Evolutionary conservation across 2,797 vertebrate genomes (phyloP), one percentile per base, ranked within the genome.

Genomic region (Onychomys leucogaster): DNA sequence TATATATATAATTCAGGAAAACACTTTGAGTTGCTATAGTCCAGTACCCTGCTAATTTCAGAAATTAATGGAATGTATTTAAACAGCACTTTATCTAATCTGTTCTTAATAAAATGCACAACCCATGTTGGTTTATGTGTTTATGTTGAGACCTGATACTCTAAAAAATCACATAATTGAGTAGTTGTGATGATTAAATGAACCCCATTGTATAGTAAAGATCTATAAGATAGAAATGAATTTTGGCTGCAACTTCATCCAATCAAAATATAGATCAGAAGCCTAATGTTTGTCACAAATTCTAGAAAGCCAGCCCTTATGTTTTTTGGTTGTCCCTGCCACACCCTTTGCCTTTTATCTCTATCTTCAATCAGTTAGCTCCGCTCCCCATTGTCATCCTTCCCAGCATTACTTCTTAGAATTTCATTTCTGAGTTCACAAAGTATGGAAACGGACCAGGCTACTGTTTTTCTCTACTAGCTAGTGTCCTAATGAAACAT

Each of bases 1-100:
- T 7, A n/a, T n/a, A 90, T 95, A 90, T 61, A 76, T 71, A 87
- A 34, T 80, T 46, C 52, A 71, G 14, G 41, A 76, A 84, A 96
- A 92, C 57, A 86, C 73, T 41, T n/a, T 23, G 59, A 89, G 9
- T 49, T 59, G 59, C 61, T 34, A 67, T 67, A 85, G 67, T 37
- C 17, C 25, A 81, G 9, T 32, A 27, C 8, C 21, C n/a, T 73
- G 21, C 57, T 97, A 4, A 96, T 49, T 71, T 89, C 23, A 49
- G 63, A 57, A 91, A 91, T 83, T 94, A 93, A 59, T 85, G 41
- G 95, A 77, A 65, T 52, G 55, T 59, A 80, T 61, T 83, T 81
- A 94, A 90, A 65, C 6, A 80, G 11, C 27, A 43, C 11, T 96
- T 91, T 32, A 67, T 90, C 88, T 78, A 71, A 57, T 95, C 32